Evolutionary conservation across 2,113 vertebrate genomes (phyloP), one percentile per base, ranked within the genome.

Genomic region (Puffinus mauretanicus): DNA sequence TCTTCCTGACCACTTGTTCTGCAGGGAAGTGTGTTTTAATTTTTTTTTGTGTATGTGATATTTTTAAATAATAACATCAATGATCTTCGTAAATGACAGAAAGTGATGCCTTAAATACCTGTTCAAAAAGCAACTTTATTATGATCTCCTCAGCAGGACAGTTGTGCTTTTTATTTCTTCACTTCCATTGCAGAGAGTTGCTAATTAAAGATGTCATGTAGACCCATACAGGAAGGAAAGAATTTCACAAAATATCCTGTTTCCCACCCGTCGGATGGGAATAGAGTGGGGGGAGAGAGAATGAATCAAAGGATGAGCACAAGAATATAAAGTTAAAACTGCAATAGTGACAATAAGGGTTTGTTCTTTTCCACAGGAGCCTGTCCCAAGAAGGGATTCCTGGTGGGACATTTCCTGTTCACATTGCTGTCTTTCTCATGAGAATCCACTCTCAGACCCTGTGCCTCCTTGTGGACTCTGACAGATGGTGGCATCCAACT

Each of bases 401-500:
- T 93, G 81, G 96, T 96, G 98, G 90, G 97, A 95, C 36, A 72
- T 71, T 98, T 98, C 98, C 98, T 98, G 98, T 97, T 96, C 95
- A 93, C 95, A 95, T 88, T 90, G 70, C 58, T 4, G 77, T 96
- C 95, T 98, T 98, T 98, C 98, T 98, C 98, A 96, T 92, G 98
- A 98, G 98, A 98, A 98, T 95, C 94, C 79, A 70, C 55, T 55
- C 79, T 71, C 86, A 85, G 90, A 75, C 38, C 70, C 51, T 16
- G 6, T 84, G 75, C 85, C 79, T 95, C 18, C 94, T 91, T 71
- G 29, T 30, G 44, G 86, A 81, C 92, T 93, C 80, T 65, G 79
- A 94, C 90, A 92, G 80, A 97, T 85, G 94, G 86, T 94, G 92
- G 88, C 46, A 89, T 95, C 65, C 46, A 67, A 72, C 78, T 73